Evolutionary conservation across 2,888 invertebrate genomes (phyloP).

Genomic region (Barypeithes pellucidus): DNA sequence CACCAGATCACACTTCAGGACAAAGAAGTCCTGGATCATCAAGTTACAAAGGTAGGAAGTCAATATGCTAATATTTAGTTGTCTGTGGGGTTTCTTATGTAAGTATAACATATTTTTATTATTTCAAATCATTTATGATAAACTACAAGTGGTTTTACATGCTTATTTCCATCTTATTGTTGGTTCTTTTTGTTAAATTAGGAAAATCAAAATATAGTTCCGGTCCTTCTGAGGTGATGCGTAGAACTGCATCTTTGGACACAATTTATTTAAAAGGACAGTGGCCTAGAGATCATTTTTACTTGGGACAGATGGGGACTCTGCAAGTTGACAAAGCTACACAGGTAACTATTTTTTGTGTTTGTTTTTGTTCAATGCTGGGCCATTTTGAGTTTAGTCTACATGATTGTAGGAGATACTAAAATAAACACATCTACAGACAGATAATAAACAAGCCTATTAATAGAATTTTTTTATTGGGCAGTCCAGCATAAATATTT

Average conservation of each 20-base stretch:
- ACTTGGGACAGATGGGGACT: constrained; percentile 76
- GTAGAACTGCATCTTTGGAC: constrained; percentile 86
- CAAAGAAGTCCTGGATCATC: constrained; percentile 83
- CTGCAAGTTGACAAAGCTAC: constrained; percentile 86
- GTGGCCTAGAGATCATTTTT: constrained; percentile 82
- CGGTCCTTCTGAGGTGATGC: constrained; percentile 75
- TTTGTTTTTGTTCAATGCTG: neutral
- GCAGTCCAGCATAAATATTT: neutral
- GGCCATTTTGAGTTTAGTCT: no score
- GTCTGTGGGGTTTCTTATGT: neutral
- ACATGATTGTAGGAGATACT: no score
- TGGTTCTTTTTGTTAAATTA: constrained; percentile 57
- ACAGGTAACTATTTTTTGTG: constrained; percentile 74
- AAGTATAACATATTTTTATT: neutral
- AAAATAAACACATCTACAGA: no score
- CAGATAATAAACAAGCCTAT: no score
- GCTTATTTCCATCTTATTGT: constrained; percentile 1
- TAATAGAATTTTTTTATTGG: no score
- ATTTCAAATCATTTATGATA: no score
- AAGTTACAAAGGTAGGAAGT: constrained; percentile 78
- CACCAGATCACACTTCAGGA: constrained; percentile 80
- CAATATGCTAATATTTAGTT: constrained; percentile 18
- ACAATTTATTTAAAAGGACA: constrained; percentile 86
- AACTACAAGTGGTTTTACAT: neutral
- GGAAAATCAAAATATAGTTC: constrained; percentile 73